phyloP scores from a whole-genome alignment of 2,888 invertebrate species.

The Rapana venosa region DNA sequence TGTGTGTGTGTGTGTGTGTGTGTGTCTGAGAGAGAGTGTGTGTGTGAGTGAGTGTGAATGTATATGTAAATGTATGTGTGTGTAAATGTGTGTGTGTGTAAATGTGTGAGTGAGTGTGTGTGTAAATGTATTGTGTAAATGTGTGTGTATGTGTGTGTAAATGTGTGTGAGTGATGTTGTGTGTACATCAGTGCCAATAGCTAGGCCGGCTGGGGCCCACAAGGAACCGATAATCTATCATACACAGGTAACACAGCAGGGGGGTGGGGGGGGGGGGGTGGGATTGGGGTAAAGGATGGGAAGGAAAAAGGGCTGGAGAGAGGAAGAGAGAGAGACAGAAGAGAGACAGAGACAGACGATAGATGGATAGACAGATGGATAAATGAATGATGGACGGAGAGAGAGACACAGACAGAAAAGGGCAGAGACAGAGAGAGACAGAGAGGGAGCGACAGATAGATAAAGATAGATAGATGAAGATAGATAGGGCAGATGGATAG shows the following conservation, averaged over 20 bases:
- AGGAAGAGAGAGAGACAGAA: background rate
- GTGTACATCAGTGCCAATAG: background rate
- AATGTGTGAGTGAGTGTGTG: background rate
- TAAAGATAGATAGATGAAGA: background rate
- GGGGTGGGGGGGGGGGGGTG: background rate
- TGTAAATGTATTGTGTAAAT: background rate
- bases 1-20: slow-evolving; percentile 23
- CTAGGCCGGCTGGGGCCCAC: too few relatives aligned
- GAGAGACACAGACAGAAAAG: background rate
- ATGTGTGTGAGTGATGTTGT: background rate
- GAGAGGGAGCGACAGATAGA: background rate
- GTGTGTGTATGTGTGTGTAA: background rate
- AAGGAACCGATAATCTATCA: too few relatives aligned
- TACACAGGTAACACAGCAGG: too few relatives aligned
- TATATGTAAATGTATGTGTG: slow-evolving; percentile 5
- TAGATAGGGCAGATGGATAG: background rate
- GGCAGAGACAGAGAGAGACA: too few relatives aligned
- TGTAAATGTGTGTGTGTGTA: background rate
- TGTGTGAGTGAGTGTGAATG: background rate
- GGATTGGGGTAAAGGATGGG: background rate
- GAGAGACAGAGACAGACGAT: background rate
- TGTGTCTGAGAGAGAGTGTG: background rate
- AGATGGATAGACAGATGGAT: background rate
- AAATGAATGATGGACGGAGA: background rate
- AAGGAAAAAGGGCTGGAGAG: background rate